These are phyloP conservation scores for Lerema accius DNA, from an alignment of 1,140 invertebrate genomes.

Conservation along the genomic window DNA sequence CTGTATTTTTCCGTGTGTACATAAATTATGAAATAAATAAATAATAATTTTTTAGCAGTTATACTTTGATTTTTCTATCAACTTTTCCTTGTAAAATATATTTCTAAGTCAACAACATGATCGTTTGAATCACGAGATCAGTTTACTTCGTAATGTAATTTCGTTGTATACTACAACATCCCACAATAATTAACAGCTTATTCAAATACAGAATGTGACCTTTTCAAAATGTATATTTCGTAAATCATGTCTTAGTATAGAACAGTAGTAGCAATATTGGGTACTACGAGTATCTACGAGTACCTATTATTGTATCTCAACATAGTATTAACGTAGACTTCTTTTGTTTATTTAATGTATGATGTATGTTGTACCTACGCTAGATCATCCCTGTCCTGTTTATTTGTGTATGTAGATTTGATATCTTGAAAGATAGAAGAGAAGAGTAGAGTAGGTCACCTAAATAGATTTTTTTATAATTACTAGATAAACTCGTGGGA, in stretches of 20 bases:
- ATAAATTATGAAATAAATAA: too few species aligned
- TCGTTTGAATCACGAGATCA: neutral
- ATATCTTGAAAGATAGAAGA: conserved; percentile 1
- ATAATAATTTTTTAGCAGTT: too few species aligned
- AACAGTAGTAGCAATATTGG: neutral
- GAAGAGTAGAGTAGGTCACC: conserved; percentile 37
- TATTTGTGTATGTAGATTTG: neutral
- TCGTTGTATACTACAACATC: conserved; percentile 1
- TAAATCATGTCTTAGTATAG: conserved; percentile 10
- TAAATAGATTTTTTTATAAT: conserved; percentile 42
- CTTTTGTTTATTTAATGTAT: too few species aligned
- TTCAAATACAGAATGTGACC: conserved; percentile 17
- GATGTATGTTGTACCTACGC: too few species aligned
- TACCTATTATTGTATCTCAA: too few species aligned
- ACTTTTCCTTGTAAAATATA: too few species aligned
- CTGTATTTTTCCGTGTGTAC: too few species aligned
- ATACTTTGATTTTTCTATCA: too few species aligned
- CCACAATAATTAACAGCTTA: conserved; percentile 11
- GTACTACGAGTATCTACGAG: too few species aligned
- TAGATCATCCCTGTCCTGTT: too few species aligned
- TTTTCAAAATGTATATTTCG: conserved; percentile 20
- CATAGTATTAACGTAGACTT: too few species aligned
- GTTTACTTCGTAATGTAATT: conserved; percentile 2
- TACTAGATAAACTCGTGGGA: conserved; percentile 18
- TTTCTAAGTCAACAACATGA: neutral